phyloP scores from a whole-genome alignment of 2,888 invertebrate genomes.

The Heliconius aoede region DNA sequence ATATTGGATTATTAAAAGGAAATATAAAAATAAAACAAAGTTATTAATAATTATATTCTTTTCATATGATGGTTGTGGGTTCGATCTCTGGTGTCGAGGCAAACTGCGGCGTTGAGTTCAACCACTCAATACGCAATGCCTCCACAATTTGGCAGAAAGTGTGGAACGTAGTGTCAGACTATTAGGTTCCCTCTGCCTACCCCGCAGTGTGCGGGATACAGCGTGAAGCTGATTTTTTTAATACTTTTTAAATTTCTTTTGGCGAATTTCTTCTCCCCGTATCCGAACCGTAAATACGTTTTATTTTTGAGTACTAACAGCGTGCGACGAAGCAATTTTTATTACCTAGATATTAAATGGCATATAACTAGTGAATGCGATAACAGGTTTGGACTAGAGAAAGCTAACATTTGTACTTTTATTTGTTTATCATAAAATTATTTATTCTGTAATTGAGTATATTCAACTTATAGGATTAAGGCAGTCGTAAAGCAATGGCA shows the following conservation, averaged over 20 bases:
- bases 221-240: too few relatives aligned
- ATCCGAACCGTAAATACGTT: not conserved
- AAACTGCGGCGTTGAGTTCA: too few relatives aligned
- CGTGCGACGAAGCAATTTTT: not conserved
- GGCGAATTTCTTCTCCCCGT: too few relatives aligned
- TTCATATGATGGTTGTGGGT: too few relatives aligned
- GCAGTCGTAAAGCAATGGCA: not conserved
- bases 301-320: not conserved
- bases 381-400: slow-evolving; percentile 49
- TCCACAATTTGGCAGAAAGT: not conserved
- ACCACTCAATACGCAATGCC: too few relatives aligned
- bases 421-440: slow-evolving; percentile 48
- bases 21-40: too few relatives aligned
- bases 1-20: not conserved
- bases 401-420: slow-evolving; percentile 49
- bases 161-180: not conserved
- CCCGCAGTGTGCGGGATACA: not conserved
- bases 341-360: not conserved
- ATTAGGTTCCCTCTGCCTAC: not conserved
- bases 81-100: too few relatives aligned
- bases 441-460: slow-evolving; percentile 30
- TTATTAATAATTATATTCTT: not conserved
- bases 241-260: too few relatives aligned
- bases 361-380: not conserved
- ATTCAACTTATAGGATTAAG: not conserved